Conservation (phyloP, 2,888 invertebrate species). For the Eugnorisma glareosa region DNA sequence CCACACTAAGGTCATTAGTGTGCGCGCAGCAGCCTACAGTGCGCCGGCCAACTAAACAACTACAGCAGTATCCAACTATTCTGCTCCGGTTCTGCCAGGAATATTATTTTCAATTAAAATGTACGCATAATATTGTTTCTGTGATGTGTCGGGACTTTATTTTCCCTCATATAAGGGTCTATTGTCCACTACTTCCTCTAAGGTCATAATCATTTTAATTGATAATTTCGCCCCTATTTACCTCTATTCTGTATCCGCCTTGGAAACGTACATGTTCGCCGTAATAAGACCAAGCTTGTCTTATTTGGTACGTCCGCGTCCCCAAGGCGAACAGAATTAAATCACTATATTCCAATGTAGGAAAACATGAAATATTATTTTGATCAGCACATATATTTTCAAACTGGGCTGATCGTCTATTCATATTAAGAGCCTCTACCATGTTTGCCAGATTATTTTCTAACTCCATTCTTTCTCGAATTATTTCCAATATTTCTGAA, state of each 20-base stretch:
- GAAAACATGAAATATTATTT: slow-evolving; percentile 27
- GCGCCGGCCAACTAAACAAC: too few relatives aligned
- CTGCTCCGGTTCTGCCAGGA: too few relatives aligned
- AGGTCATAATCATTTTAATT: background rate
- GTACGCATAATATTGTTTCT: too few relatives aligned
- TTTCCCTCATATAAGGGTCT: too few relatives aligned
- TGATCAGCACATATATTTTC: slow-evolving; percentile 15
- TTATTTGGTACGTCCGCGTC: slow-evolving; percentile 30
- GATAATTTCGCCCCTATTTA: background rate
- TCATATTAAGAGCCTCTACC: slow-evolving; percentile 25
- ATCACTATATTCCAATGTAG: slow-evolving; percentile 17
- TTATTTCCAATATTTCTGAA: background rate
- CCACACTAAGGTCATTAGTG: too few relatives aligned
- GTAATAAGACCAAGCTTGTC: slow-evolving; percentile 31
- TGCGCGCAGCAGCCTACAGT: too few relatives aligned
- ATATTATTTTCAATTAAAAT: too few relatives aligned
- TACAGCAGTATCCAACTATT: too few relatives aligned
- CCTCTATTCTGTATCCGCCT: slow-evolving; percentile 25
- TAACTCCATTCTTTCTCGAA: slow-evolving; percentile 18
- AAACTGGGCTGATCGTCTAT: slow-evolving; percentile 25
- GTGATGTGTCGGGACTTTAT: too few relatives aligned
- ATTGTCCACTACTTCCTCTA: too few relatives aligned
- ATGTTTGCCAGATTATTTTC: slow-evolving; percentile 32
- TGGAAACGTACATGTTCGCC: slow-evolving; percentile 32
- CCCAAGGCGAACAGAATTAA: slow-evolving; percentile 4